A percentile compares a stretch with the other conserved stretches of the same genome.
These are phyloP conservation scores for Pogonomyrmex barbatus DNA, from an alignment of 1,140 invertebrate genomes.

Conservation along the genomic window DNA sequence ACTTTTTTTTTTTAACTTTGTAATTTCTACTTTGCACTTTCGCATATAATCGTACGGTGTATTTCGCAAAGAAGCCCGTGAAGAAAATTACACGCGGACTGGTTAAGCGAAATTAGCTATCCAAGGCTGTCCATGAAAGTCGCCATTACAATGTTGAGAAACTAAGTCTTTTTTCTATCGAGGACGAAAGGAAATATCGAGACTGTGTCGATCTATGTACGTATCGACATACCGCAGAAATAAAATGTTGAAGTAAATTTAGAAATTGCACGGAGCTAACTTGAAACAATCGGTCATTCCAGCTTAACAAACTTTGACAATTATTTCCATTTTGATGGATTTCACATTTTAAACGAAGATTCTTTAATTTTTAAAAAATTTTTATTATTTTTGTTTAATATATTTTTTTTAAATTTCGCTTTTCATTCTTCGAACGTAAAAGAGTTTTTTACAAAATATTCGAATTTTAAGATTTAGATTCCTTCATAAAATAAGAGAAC, in stretches of 20 bases:
- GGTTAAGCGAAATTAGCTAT: conserved; percentile 37
- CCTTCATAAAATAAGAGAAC: too few species aligned
- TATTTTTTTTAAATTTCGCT: neutral
- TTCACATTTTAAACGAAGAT: neutral
- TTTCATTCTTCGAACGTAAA: neutral
- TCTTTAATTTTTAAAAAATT: neutral
- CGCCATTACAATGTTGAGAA: conserved; percentile 20
- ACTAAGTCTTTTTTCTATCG: conserved; percentile 5
- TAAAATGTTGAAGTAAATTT: conserved; percentile 5
- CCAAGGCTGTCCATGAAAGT: neutral
- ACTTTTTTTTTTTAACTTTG: neutral
- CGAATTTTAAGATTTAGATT: too few species aligned
- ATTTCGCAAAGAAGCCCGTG: conserved; percentile 27
- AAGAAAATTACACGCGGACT: conserved; percentile 25
- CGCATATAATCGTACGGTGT: conserved; percentile 12
- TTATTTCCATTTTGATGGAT: neutral
- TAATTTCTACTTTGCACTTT: conserved; percentile 18
- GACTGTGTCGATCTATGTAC: neutral
- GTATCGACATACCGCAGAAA: neutral
- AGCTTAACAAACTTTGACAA: neutral
- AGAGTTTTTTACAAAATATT: too few species aligned
- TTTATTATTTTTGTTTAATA: neutral
- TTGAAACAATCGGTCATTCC: neutral
- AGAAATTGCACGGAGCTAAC: neutral
- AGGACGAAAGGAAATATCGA: conserved; percentile 21